phyloP scores from a whole-genome alignment of 2,113 vertebrate genomes.

The Bombycilla garrulus region DNA sequence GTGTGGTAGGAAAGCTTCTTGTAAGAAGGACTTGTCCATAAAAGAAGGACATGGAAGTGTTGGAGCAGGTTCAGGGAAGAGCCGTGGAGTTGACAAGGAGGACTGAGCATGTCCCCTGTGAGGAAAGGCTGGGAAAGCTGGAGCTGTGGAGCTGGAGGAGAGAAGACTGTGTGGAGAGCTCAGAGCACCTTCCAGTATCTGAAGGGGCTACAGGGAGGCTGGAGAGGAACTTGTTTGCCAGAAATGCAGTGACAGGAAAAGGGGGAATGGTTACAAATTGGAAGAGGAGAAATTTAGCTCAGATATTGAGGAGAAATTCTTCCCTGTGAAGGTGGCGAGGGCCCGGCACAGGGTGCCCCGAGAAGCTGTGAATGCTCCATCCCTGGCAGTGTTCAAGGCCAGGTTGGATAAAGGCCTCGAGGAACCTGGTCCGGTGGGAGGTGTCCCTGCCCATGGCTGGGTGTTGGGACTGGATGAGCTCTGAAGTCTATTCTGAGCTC shows the following conservation, averaged over 20 bases:
- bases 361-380: background rate
- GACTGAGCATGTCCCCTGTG: fast-evolving
- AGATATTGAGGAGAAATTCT: background rate
- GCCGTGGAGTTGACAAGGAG: background rate
- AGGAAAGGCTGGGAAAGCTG: background rate
- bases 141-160: background rate
- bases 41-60: background rate
- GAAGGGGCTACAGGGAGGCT: background rate
- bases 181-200: background rate
- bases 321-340: background rate
- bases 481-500: background rate
- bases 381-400: background rate
- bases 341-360: background rate
- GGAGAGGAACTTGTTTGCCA: background rate
- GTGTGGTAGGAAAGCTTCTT: background rate
- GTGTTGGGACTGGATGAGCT: background rate
- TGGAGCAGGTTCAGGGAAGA: background rate
- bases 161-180: background rate
- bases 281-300: background rate
- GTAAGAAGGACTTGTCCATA: too few relatives aligned
- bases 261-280: background rate
- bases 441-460: background rate
- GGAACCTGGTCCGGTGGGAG: background rate
- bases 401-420: background rate
- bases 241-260: background rate